Conservation (phyloP, 2,797 vertebrate species). For the Karalla daura region DNA sequence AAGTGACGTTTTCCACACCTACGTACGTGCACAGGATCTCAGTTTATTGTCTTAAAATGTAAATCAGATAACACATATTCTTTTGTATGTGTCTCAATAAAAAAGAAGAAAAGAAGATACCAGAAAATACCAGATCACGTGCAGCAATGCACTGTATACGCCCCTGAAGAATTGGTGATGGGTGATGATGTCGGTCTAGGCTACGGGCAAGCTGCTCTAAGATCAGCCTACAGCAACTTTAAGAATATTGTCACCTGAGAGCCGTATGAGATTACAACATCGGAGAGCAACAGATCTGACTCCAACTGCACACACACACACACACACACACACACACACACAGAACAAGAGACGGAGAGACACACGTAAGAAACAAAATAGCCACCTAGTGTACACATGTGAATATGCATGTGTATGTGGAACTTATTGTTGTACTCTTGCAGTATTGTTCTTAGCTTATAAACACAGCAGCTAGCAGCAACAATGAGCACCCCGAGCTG, state of each 20-base stretch:
- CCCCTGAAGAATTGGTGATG: conserved; percentile 55
- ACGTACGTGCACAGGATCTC: not conserved
- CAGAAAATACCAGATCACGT: not conserved
- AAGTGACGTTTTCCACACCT: not conserved
- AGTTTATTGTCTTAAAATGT: not conserved
- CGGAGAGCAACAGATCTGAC: conserved; percentile 71
- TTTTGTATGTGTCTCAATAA: not conserved
- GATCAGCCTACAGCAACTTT: conserved; percentile 37
- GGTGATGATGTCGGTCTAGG: conserved; percentile 44
- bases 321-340: conserved; percentile 69
- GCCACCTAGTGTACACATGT: conserved; percentile 3
- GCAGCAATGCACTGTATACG: conserved; percentile 36
- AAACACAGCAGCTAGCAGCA: conserved; percentile 4
- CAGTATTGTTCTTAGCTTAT: not conserved
- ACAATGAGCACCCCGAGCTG: conserved; percentile 14
- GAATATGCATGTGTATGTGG: not conserved
- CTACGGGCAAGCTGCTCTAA: conserved; percentile 51
- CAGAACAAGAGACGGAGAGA: conserved; percentile 46
- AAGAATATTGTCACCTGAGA: conserved; percentile 64
- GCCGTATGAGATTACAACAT: conserved; percentile 71
- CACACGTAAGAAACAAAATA: conserved; percentile 27
- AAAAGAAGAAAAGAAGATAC: too few species aligned
- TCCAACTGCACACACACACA: conserved; percentile 74
- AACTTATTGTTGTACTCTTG: not conserved
- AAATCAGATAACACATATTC: not conserved